Base-by-base conservation (phyloP, 2,888 invertebrate species). In the Serripes groenlandicus region DNA sequence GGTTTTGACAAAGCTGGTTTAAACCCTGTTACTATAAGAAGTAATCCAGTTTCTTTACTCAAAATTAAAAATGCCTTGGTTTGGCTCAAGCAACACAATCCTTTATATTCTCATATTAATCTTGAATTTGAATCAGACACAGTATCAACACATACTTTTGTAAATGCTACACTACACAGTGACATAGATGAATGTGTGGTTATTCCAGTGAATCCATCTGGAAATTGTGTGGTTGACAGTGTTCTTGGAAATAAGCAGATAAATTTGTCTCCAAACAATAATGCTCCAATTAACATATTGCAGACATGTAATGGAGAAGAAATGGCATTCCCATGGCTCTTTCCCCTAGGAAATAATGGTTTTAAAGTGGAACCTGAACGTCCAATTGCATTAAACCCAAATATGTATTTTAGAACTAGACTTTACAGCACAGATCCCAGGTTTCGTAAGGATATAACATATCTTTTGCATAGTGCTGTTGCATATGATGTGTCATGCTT, bases 281-380 rank as follows among this genome's bases (percentile, higher is more conserved):
- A 42, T 42, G 7, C 42, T 42, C 42, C 42, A 42, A 42, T 42
- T 42, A 42, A 42, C 15, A 42, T 42, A 11, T 42, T 42, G 42
- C 9, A 42, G 15, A 42, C 15, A 42, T 42, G 42, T 15, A 42
- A 32, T 71, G 78, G 81, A 18, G 83, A 86, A 74, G 78, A 86
- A 69, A 26, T 69, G 37, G 83, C 83, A 15, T 86, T 81, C 70
- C 81, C 81, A 30, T 83, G 83, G 79, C 35, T 86, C 42, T 86
- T 86, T 68, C 85, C 85, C 23, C 73, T 37, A 37, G 85, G 80
- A 18, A 64, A 15, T 11, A 49, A 34, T 60, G 86, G 78, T 11
- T 81, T 75, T 58, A 69, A 42, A 15, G 15, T 49, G 30, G 28
- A n/a, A 28, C 23, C 42, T 5, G 18, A 42, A 42, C 42, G 81